Evolutionary conservation across 53 echinoderm and acorn worm species (phyloP).

Genomic region (Apostichopus leukothele): DNA sequence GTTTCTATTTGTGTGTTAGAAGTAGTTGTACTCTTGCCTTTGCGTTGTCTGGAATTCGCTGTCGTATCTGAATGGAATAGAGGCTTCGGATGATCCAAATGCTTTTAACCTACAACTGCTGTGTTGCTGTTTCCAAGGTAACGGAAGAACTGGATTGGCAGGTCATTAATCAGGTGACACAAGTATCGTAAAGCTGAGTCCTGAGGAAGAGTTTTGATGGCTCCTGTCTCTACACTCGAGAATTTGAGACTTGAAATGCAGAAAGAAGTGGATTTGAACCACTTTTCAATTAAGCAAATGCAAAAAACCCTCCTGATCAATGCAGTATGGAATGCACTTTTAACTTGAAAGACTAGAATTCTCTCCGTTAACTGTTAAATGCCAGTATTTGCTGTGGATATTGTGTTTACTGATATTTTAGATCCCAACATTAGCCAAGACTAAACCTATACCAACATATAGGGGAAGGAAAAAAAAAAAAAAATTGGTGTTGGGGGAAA

Average conservation of each 20-base stretch:
- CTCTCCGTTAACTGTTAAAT: too few relatives aligned
- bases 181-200: background rate
- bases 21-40: background rate
- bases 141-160: background rate
- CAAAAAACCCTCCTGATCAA: too few relatives aligned
- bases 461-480: too few relatives aligned
- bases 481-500: too few relatives aligned
- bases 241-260: background rate
- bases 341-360: too few relatives aligned
- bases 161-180: background rate
- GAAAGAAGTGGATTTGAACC: too few relatives aligned
- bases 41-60: background rate
- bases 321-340: too few relatives aligned
- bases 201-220: background rate
- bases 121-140: background rate
- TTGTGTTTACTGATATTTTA: too few relatives aligned
- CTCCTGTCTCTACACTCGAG: background rate
- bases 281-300: too few relatives aligned
- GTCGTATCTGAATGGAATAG: background rate
- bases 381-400: too few relatives aligned
- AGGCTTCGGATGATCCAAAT: background rate
- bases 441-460: too few relatives aligned
- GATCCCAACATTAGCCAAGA: too few relatives aligned
- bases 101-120: background rate
- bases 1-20: background rate